Base-by-base conservation (phyloP, 1,140 invertebrate genomes). In the Orchesella cincta region DNA sequence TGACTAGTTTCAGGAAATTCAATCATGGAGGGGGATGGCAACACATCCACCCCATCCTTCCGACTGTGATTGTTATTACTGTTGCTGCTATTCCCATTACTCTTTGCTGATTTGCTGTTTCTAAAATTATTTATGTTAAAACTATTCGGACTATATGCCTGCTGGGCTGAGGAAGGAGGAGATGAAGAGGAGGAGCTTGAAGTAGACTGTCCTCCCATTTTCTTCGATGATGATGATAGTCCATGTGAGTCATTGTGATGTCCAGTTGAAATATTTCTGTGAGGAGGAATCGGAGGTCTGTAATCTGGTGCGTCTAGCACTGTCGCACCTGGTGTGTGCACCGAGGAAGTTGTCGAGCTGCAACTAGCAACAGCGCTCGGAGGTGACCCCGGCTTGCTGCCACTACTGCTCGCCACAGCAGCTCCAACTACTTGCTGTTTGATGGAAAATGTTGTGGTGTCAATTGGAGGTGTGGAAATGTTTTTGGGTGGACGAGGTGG, bases 211-310 rank as follows among this genome's bases (percentile, higher is more conserved):
- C 76, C 76, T 1, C 82, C 80, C 34, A 80, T 78, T 52, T 75
- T 76, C 33, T 77, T 77, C 36, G 78, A 78, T 83, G 83, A 54
- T 82, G 84, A 75, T 76, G 83, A 77, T 73, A 83, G 80, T 64
- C 83, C 80, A 31, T 29, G 62, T 79, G 79, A 46, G 84, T 82
- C 79, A 85, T 85, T n/a, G 85, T 84, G 80, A 87, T 84, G 67
- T 85, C 80, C 33, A 83, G 23, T 83, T 82, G 62, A 83, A 46
- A 91, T 89, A 85, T 92, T 93, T 70, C 93, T 88, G 83, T 95
- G 94, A 0, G 94, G 94, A 16, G 93, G 94, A 35, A 95, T 92
- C 1, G 93, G 93, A 0, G 93, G 93, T 77, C 92, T 90, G 84
- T 94, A 94, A 74, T 93, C 92, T 76, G 89, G 88, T n/a, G 75